phyloP scores from a whole-genome alignment of 1,140 invertebrate genomes.

The Drosophila quadrilineata region DNA sequence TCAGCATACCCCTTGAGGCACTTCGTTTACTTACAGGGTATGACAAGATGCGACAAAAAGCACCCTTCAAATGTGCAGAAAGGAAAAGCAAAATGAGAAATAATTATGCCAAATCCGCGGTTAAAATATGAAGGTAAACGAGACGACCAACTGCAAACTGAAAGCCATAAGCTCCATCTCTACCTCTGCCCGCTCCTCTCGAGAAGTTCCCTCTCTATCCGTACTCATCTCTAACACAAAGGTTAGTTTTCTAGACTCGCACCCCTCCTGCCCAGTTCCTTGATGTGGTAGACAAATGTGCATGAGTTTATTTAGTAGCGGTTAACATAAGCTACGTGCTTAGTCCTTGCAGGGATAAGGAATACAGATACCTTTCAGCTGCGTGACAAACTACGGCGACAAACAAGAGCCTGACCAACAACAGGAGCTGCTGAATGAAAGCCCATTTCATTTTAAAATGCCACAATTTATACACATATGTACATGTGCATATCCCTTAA shows the following conservation, averaged over 20 bases:
- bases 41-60: conserved; percentile 42
- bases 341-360: neutral
- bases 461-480: neutral
- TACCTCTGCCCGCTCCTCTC: neutral
- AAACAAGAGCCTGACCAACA: neutral
- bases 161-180: conserved; percentile 28
- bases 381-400: conserved; percentile 16
- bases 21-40: neutral
- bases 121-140: conserved; percentile 65
- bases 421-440: neutral
- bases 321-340: conserved; percentile 32
- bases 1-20: neutral
- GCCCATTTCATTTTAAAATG: neutral
- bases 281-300: conserved; percentile 28
- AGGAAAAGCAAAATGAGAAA: conserved; percentile 62
- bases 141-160: conserved; percentile 40
- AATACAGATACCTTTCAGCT: conserved; percentile 1
- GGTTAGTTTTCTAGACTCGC: conserved; percentile 33
- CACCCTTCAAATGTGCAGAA: conserved; percentile 55
- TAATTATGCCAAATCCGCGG: conserved; percentile 74
- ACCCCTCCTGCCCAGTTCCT: no score
- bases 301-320: conserved; percentile 38
- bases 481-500: neutral
- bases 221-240: conserved; percentile 18
- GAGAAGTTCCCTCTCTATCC: neutral